A percentile compares a stretch with the other conserved stretches of the same genome.
Conservation (phyloP, 2,113 vertebrate genomes). For the Cichladusa arquata region DNA sequence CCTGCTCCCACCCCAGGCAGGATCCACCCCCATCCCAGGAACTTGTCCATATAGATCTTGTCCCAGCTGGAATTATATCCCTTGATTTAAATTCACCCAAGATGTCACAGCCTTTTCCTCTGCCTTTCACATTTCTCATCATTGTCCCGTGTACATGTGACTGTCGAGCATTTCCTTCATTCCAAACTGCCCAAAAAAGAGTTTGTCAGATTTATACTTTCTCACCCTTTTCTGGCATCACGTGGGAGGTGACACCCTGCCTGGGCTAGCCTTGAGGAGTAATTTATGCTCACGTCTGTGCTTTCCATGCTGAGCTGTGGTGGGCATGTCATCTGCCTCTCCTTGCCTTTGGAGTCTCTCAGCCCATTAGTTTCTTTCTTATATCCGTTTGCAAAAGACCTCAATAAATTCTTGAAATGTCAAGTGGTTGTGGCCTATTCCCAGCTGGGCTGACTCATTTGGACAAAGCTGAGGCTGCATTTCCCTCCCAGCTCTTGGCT, state of each 20-base stretch:
- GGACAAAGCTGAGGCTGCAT: not conserved
- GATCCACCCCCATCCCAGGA: not conserved
- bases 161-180: not conserved
- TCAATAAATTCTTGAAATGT: conserved; percentile 51
- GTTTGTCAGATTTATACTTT: not conserved
- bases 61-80: not conserved
- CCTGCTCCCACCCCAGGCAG: not conserved
- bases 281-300: not conserved
- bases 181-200: not conserved
- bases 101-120: not conserved
- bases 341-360: conserved; percentile 11
- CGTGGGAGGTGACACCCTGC: not conserved
- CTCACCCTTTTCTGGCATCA: not conserved
- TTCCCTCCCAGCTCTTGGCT: conserved; percentile 49
- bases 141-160: accelerated
- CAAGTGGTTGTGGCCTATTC: conserved; percentile 39
- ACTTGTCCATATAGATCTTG: not conserved
- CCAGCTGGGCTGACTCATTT: conserved; percentile 57
- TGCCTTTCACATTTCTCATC: accelerated
- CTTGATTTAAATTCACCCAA: not conserved
- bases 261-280: not conserved
- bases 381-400: conserved; percentile 53
- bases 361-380: conserved; percentile 50
- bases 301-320: not conserved
- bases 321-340: conserved; percentile 4